Evolutionary conservation across 1,140 invertebrate genomes (phyloP).

Genomic region (Macrobrachium rosenbergii): DNA sequence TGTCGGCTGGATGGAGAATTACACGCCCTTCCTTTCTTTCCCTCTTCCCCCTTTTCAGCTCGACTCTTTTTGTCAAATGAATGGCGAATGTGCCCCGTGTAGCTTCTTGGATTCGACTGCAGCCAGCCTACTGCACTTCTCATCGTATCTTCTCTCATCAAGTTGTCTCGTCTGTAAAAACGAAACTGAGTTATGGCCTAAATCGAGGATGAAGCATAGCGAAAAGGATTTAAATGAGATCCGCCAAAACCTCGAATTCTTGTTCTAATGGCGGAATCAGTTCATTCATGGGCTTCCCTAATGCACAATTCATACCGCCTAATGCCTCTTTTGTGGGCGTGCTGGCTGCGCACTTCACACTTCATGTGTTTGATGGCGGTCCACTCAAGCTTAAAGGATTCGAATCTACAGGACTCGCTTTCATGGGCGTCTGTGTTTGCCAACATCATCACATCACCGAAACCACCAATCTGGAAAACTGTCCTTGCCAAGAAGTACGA

Average conservation of each 20-base stretch:
- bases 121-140: no score
- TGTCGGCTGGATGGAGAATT: constrained; percentile 3
- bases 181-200: no score
- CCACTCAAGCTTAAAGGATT: constrained; percentile 57
- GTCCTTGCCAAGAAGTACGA: background rate
- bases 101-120: no score
- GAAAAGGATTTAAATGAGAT: background rate
- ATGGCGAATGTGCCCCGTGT: no score
- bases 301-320: constrained; percentile 51
- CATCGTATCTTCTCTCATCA: no score
- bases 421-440: constrained; percentile 49
- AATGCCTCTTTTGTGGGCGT: constrained; percentile 52
- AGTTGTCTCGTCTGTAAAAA: no score
- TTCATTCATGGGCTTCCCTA: constrained; percentile 16
- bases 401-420: constrained; percentile 36
- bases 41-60: background rate
- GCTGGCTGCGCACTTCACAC: constrained; percentile 56
- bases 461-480: constrained; percentile 31
- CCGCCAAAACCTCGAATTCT: background rate
- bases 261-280: background rate
- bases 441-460: constrained; percentile 53
- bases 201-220: background rate
- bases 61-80: background rate
- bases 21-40: no score
- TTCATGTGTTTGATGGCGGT: constrained; percentile 53